Conservation (phyloP, 2,888 invertebrate species). For the Drosophila yooni region DNA sequence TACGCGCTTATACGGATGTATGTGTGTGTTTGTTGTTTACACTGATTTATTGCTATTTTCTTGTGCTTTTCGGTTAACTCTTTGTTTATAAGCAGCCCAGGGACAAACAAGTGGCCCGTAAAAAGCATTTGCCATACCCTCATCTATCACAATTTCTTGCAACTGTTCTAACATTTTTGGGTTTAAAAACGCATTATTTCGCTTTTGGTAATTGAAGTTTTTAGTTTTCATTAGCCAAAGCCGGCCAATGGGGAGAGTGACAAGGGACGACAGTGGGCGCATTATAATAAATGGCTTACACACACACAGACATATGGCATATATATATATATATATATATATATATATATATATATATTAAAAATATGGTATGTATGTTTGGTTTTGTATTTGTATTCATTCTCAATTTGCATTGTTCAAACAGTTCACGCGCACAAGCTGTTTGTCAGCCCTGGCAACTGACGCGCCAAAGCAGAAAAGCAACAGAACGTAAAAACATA, state of each 20-base stretch:
- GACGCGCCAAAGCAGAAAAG: neutral
- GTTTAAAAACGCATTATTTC: conserved; percentile 77
- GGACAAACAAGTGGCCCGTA: conserved; percentile 78
- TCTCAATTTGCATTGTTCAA: conserved; percentile 18
- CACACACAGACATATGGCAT: conserved; percentile 14
- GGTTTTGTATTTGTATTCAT: conserved; percentile 4
- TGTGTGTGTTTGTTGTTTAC: conserved; percentile 58
- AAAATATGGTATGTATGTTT: neutral
- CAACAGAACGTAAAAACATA: conserved; percentile 7
- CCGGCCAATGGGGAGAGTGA: conserved; percentile 29
- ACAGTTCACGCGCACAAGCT: conserved; percentile 10
- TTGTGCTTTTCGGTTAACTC: conserved; percentile 74
- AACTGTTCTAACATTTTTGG: conserved; percentile 67
- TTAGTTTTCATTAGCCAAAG: conserved; percentile 79
- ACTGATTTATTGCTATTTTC: conserved; percentile 83
- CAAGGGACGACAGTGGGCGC: conserved; percentile 53
- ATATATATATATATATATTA: neutral
- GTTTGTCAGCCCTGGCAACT: conserved; percentile 17
- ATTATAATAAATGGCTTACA: conserved; percentile 46
- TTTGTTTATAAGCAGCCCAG: conserved; percentile 68
- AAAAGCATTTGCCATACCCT: conserved; percentile 73
- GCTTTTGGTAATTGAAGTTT: conserved; percentile 78
- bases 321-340: neutral
- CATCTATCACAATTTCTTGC: conserved; percentile 81
- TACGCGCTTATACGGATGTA: conserved; percentile 23